Evolutionary conservation across 2,113 vertebrate genomes (phyloP).

Genomic region (Antigone vipio): DNA sequence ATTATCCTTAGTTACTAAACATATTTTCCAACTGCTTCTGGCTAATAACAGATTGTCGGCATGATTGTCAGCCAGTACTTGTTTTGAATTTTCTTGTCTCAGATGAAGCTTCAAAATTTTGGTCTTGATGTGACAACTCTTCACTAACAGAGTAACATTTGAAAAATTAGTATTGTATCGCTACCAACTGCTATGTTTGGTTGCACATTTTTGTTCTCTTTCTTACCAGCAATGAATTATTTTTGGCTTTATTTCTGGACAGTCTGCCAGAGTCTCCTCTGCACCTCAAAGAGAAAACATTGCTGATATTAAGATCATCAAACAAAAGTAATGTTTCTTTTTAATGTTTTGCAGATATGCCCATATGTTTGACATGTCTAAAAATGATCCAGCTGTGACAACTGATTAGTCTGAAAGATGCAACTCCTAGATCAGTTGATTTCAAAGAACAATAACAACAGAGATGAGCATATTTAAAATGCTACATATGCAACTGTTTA

Average conservation of each 20-base stretch:
- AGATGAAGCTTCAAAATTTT: background rate
- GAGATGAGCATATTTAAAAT: background rate
- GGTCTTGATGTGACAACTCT: constrained; percentile 22
- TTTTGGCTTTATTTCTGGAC: constrained; percentile 40
- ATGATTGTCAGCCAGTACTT: constrained; percentile 38
- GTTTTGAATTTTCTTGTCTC: constrained; percentile 8
- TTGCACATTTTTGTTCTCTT: background rate
- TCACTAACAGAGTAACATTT: background rate
- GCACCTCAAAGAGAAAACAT: background rate
- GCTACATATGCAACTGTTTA: background rate
- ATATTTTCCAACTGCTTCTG: constrained; percentile 64
- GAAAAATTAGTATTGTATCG: background rate
- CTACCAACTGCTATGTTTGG: background rate
- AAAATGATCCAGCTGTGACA: background rate
- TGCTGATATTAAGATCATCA: background rate
- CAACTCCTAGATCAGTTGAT: background rate
- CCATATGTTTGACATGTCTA: background rate
- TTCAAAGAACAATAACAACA: background rate
- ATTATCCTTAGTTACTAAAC: constrained; percentile 66
- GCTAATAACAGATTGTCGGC: constrained; percentile 55
- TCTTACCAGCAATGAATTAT: background rate
- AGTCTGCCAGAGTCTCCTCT: background rate
- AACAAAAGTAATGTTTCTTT: background rate
- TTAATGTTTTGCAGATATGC: background rate
- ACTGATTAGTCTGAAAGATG: background rate